A percentile compares a stretch with the other conserved stretches of the same genome.
phyloP scores from a whole-genome alignment of 1,140 invertebrate genomes.

The Rhynchophorus ferrugineus region DNA sequence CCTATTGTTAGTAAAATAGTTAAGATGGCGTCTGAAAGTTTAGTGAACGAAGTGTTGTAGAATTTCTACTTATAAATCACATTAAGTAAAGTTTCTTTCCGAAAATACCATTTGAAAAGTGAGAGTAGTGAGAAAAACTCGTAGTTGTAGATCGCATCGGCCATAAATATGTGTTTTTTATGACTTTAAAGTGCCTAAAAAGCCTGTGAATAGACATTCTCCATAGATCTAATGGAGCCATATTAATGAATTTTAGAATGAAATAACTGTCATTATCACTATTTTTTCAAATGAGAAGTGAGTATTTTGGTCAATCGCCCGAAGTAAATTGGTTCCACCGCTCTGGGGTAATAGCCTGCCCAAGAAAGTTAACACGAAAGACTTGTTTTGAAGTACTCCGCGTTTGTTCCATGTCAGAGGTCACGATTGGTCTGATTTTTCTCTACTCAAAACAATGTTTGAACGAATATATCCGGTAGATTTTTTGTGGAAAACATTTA shows the following conservation, averaged over 20 bases:
- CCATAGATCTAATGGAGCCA: conserved; percentile 33
- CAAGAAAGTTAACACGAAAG: not conserved
- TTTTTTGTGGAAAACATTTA: conserved; percentile 2
- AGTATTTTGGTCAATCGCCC: conserved; percentile 17
- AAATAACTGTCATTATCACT: conserved; percentile 22
- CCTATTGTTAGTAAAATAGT: conserved; percentile 33
- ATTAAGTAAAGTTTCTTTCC: conserved; percentile 16
- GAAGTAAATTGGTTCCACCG: not conserved
- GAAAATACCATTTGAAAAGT: conserved; percentile 6
- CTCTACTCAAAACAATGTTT: conserved; percentile 15
- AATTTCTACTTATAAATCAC: conserved; percentile 22
- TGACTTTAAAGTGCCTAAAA: conserved; percentile 20
- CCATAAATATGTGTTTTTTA: conserved; percentile 11
- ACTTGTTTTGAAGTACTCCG: conserved; percentile 18
- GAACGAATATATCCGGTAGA: conserved; percentile 1
- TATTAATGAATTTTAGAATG: conserved; percentile 34
- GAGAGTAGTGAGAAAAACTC: not conserved
- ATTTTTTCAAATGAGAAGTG: conserved; percentile 32
- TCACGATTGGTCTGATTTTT: conserved; percentile 26
- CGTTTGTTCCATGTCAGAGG: conserved; percentile 30
- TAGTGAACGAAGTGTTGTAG: conserved; percentile 29
- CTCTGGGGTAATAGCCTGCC: not conserved
- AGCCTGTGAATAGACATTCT: conserved; percentile 23
- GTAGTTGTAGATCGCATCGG: not conserved
- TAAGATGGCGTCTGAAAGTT: conserved; percentile 37